Conservation (phyloP, 2,797 vertebrate species). For the Bucorvus abyssinicus region DNA sequence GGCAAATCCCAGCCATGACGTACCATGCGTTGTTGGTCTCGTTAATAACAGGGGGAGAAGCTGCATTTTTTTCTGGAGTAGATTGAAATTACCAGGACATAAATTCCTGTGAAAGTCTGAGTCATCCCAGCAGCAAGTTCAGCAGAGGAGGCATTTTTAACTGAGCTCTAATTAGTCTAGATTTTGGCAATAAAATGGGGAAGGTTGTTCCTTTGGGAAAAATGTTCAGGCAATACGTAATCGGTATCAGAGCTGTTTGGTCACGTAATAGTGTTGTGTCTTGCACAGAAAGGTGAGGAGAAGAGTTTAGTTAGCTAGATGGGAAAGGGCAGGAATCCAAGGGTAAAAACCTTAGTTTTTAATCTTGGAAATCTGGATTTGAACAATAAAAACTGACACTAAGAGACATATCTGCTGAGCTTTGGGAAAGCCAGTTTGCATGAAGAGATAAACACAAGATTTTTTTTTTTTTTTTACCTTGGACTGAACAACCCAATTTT, state of each 20-base stretch:
- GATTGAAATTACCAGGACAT: background rate
- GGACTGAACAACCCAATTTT: background rate
- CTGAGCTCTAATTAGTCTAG: background rate
- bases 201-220: background rate
- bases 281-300: background rate
- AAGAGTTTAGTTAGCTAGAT: background rate
- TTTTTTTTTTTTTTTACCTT: background rate
- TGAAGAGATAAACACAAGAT: background rate
- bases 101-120: background rate
- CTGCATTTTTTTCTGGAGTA: background rate
- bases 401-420: background rate
- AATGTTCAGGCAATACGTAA: background rate
- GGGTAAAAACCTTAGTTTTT: background rate
- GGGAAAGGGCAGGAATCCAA: background rate
- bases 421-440: background rate
- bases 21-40: fast-evolving
- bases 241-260: background rate
- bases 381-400: background rate
- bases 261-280: background rate
- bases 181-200: background rate
- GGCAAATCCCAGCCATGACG: fast-evolving
- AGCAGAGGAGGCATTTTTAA: background rate
- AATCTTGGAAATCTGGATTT: background rate
- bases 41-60: background rate
- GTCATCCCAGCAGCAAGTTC: background rate